Percentiles rank a stretch among this genome's conserved stretches.
Conservation (phyloP, 1,140 invertebrate genomes). For the Tetranychus urticae region DNA sequence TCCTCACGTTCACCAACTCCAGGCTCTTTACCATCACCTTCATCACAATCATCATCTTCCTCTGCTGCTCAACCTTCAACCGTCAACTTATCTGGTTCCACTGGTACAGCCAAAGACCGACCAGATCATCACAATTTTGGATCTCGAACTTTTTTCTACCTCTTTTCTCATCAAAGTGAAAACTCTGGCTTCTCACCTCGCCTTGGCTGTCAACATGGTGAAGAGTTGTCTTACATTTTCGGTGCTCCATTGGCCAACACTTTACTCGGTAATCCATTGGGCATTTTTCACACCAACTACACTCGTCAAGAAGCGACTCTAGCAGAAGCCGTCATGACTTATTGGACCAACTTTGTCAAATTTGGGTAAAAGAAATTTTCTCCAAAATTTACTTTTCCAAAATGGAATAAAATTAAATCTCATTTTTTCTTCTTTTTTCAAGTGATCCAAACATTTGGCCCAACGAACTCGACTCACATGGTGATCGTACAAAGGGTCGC, state of each 20-base stretch:
- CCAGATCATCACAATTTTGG: constrained; percentile 18
- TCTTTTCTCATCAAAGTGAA: constrained; percentile 48
- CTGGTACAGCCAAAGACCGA: constrained; percentile 23
- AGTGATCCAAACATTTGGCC: constrained; percentile 11
- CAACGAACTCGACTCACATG: constrained; percentile 4
- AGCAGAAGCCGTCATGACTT: constrained; percentile 40
- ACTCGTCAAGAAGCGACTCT: constrained; percentile 44
- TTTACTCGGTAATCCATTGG: constrained; percentile 34
- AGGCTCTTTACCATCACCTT: too few species aligned
- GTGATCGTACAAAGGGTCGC: constrained; percentile 6
- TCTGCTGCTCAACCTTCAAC: constrained; percentile 13
- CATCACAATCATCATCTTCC: constrained; percentile 14
- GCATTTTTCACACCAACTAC: constrained; percentile 32
- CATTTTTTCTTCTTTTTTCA: neutral
- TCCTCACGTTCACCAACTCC: neutral
- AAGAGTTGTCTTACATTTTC: constrained; percentile 32
- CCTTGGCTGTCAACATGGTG: constrained; percentile 26
- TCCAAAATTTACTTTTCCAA: neutral
- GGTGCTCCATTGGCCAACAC: constrained; percentile 37
- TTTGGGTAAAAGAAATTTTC: constrained; percentile 20
- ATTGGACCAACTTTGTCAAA: constrained; percentile 29
- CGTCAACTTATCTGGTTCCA: constrained; percentile 19
- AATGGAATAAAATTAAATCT: constrained; percentile 11
- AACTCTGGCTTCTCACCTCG: constrained; percentile 36
- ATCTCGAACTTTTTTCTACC: constrained; percentile 51